phyloP scores from a whole-genome alignment of 2,797 vertebrate species.

The Parauchenoglanis ngamensis region DNA sequence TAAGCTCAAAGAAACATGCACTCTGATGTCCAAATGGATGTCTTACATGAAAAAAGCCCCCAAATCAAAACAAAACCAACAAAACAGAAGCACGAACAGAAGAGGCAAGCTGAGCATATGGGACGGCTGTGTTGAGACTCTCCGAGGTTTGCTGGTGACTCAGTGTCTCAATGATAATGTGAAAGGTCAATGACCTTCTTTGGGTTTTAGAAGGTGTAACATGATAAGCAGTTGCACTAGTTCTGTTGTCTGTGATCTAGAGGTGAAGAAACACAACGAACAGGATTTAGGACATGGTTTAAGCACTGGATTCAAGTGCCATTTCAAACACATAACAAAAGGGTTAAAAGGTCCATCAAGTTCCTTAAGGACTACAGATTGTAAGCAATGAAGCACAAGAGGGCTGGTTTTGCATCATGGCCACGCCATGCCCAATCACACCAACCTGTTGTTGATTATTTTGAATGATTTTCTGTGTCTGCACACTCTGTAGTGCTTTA shows the following conservation, averaged over 20 bases:
- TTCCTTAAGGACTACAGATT: not conserved
- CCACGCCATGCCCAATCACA: not conserved
- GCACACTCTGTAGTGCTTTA: not conserved
- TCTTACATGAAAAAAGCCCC: conserved; percentile 35
- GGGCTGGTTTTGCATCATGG: not conserved
- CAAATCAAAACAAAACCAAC: not conserved
- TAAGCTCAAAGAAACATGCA: conserved; percentile 42
- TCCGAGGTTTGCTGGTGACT: conserved; percentile 14
- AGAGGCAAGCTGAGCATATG: not conserved
- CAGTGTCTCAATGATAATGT: conserved; percentile 33
- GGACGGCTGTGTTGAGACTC: conserved; percentile 8
- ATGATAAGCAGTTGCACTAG: conserved; percentile 31
- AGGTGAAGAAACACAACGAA: conserved; percentile 47
- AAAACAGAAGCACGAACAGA: not conserved
- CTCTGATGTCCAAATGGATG: conserved; percentile 47
- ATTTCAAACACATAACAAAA: conserved; percentile 53
- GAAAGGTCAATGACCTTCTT: conserved; percentile 38
- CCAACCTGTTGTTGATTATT: not conserved
- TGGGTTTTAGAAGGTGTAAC: conserved; percentile 31
- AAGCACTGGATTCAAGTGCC: conserved; percentile 49
- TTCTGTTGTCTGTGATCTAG: conserved; percentile 41
- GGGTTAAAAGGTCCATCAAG: conserved; percentile 39
- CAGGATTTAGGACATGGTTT: conserved; percentile 43
- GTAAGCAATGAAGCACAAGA: not conserved
- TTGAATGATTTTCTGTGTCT: not conserved